Evolutionary conservation across 1,140 invertebrate species (phyloP).

Genomic region (Saccostrea echinata): DNA sequence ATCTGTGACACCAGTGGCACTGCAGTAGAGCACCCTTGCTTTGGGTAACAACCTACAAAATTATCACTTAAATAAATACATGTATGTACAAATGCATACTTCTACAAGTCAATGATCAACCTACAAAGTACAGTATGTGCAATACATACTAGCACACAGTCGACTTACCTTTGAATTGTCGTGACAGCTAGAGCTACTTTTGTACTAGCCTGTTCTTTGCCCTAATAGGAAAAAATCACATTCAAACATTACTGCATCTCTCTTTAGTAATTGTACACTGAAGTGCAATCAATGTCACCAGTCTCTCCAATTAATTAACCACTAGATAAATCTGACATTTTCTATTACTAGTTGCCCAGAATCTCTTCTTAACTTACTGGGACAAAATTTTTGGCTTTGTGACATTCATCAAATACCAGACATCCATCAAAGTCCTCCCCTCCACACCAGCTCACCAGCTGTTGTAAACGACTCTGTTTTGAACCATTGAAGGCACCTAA

Average conservation of each 20-base stretch:
- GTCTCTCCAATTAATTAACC: too few species aligned
- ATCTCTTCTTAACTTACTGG: slow-evolving; percentile 66
- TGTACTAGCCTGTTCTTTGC: slow-evolving; percentile 75
- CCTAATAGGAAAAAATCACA: slow-evolving; percentile 59
- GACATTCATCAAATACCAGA: slow-evolving; percentile 77
- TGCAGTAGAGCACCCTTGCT: slow-evolving; percentile 76
- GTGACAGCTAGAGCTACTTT: slow-evolving; percentile 77
- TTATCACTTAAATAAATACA: background rate
- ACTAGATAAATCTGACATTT: too few species aligned
- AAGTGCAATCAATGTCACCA: too few species aligned
- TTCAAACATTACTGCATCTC: too few species aligned
- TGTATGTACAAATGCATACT: too few species aligned
- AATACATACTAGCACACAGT: background rate
- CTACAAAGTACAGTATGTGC: background rate
- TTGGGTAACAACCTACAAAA: slow-evolving; percentile 71
- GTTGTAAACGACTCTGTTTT: slow-evolving; percentile 70
- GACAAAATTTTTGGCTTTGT: slow-evolving; percentile 78
- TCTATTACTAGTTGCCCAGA: too few species aligned
- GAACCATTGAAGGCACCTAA: slow-evolving; percentile 61
- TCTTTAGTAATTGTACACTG: too few species aligned
- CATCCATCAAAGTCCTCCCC: slow-evolving; percentile 75
- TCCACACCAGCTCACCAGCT: slow-evolving; percentile 76
- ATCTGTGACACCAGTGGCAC: slow-evolving; percentile 76
- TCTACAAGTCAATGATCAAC: too few species aligned
- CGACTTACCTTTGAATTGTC: slow-evolving; percentile 20